These are phyloP conservation scores for Drosophila crucigera DNA, from an alignment of 2,888 invertebrate species.

Conservation along the genomic window DNA sequence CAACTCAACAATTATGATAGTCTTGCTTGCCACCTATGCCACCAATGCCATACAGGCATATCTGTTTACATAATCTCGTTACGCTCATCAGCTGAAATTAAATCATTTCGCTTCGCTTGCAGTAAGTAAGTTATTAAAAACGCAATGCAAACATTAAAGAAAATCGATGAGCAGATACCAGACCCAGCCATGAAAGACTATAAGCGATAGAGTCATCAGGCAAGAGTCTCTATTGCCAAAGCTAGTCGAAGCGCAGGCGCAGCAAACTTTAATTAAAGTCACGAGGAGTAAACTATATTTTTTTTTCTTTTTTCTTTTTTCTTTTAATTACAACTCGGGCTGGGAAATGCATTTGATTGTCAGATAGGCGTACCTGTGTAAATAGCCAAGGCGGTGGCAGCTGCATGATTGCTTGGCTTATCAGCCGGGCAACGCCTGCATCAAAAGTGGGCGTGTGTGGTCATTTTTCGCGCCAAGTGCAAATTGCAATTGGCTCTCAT, in stretches of 20 bases:
- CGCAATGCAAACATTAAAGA: slow-evolving; percentile 49
- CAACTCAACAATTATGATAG: not conserved
- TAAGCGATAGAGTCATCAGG: slow-evolving; percentile 55
- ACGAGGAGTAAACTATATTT: slow-evolving; percentile 15
- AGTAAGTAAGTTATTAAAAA: slow-evolving; percentile 50
- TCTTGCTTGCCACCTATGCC: not conserved
- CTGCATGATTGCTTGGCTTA: slow-evolving; percentile 35
- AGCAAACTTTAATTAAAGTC: slow-evolving; percentile 61
- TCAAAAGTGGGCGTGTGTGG: slow-evolving; percentile 61
- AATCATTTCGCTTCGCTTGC: slow-evolving; percentile 2
- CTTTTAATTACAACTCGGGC: slow-evolving; percentile 54
- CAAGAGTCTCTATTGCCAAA: slow-evolving; percentile 2
- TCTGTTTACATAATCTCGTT: not conserved
- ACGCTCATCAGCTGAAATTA: slow-evolving; percentile 7
- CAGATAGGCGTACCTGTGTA: slow-evolving; percentile 50
- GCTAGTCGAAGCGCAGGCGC: slow-evolving; percentile 34
- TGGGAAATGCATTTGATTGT: slow-evolving; percentile 51
- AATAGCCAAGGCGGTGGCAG: slow-evolving; percentile 35
- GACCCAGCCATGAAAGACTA: not conserved
- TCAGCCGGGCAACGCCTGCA: slow-evolving; percentile 50
- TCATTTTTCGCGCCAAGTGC: slow-evolving; percentile 71
- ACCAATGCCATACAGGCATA: not conserved
- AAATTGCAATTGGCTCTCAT: slow-evolving; percentile 59
- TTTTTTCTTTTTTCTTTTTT: slow-evolving; percentile 15
- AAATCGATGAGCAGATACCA: slow-evolving; percentile 40